Conservation (phyloP, 1,140 invertebrate species). For the Oscheius sp. region DNA sequence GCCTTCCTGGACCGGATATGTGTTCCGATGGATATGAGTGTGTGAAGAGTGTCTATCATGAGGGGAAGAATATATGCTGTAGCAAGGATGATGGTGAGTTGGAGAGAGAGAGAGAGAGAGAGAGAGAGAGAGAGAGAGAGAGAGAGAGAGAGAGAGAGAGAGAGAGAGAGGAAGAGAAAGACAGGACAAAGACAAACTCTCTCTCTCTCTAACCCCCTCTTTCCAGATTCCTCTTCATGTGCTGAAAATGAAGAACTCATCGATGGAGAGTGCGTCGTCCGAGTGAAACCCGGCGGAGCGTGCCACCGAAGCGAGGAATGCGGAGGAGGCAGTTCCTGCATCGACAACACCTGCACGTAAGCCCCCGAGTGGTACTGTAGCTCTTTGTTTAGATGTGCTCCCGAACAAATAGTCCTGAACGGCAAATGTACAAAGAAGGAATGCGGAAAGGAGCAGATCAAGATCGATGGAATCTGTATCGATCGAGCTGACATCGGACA, state of each 20-base stretch:
- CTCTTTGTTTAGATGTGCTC: constrained; percentile 21
- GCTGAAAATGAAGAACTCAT: constrained; percentile 23
- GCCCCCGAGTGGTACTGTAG: neutral
- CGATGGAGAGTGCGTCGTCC: constrained; percentile 20
- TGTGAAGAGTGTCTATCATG: constrained; percentile 17
- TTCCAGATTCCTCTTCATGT: constrained; percentile 6
- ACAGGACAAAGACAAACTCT: too few species aligned
- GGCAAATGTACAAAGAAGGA: constrained; percentile 13
- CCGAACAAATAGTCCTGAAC: constrained; percentile 21
- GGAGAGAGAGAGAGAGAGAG: too few species aligned
- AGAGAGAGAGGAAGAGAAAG: too few species aligned
- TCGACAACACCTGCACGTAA: constrained; percentile 27
- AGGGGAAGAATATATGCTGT: constrained; percentile 33
- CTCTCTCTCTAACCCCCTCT: too few species aligned
- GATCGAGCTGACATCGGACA: constrained; percentile 26
- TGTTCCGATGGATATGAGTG: constrained; percentile 32
- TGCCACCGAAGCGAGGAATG: constrained; percentile 31
- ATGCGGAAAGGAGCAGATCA: constrained; percentile 10
- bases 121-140: neutral
- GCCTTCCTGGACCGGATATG: constrained; percentile 27
- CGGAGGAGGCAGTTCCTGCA: constrained; percentile 26
- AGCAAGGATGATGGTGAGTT: constrained; percentile 22
- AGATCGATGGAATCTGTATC: constrained; percentile 24
- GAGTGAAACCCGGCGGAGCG: constrained; percentile 16
- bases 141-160: too few species aligned